Percentiles rank a stretch among this genome's conserved stretches.
phyloP scores from a whole-genome alignment of 30 jellyfish, hydroid and myxozoan genomes.

The Turritopsis rubra region DNA sequence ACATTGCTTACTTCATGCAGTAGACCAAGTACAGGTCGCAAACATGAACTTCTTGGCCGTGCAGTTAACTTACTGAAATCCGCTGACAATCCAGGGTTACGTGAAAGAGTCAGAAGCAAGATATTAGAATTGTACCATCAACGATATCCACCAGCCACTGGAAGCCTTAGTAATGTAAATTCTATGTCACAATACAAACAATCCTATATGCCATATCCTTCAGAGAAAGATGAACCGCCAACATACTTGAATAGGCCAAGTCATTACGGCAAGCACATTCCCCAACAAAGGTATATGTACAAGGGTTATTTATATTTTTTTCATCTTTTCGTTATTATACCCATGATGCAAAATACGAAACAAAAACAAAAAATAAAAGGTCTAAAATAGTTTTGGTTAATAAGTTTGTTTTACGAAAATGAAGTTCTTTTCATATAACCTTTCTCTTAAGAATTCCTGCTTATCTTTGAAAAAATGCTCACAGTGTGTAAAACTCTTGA shows the following conservation, averaged over 20 bases:
- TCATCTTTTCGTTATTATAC: neutral
- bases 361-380: too few relatives aligned
- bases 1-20: constrained; percentile 78
- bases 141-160: constrained; percentile 49
- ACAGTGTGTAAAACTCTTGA: too few relatives aligned
- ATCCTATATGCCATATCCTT: constrained; percentile 10
- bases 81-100: constrained; percentile 45
- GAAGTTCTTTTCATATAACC: too few relatives aligned
- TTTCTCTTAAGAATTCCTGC: too few relatives aligned
- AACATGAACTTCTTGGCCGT: constrained; percentile 79
- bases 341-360: too few relatives aligned
- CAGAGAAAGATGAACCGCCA: constrained; percentile 23
- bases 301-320: neutral
- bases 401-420: too few relatives aligned
- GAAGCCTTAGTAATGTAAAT: neutral
- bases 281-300: neutral
- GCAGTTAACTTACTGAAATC: constrained; percentile 56
- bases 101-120: constrained; percentile 65
- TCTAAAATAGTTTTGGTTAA: too few relatives aligned
- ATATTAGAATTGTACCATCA: constrained; percentile 63
- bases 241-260: neutral
- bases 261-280: neutral
- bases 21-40: constrained; percentile 88
- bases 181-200: neutral
- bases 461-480: too few relatives aligned